These are phyloP conservation scores for Callipepla californica DNA, from an alignment of 2,113 vertebrate genomes.

Conservation along the genomic window DNA sequence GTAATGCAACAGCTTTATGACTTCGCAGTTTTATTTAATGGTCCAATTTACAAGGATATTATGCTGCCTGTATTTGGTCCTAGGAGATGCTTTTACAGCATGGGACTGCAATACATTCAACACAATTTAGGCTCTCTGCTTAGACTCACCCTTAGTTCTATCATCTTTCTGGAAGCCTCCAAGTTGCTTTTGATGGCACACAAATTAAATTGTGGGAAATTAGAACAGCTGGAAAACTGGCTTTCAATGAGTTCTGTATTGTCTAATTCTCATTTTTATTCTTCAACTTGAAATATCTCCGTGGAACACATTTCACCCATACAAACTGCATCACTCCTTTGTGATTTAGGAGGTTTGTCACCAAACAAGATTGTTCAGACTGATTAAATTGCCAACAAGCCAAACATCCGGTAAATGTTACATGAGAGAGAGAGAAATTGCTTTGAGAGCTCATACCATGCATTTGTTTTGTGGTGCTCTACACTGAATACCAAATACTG, in stretches of 20 bases:
- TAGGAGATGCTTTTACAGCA: conserved; percentile 67
- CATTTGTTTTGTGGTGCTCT: neutral
- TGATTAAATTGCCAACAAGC: conserved; percentile 71
- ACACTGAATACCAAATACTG: neutral
- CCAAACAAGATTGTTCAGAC: conserved; percentile 71
- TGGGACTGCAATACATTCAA: neutral
- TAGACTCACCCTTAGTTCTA: conserved; percentile 9
- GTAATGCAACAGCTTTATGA: conserved; percentile 75
- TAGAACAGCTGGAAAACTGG: conserved; percentile 54
- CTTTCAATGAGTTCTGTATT: conserved; percentile 48
- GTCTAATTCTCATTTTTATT: conserved; percentile 67
- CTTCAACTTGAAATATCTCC: conserved; percentile 56
- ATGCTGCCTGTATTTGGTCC: conserved; percentile 49
- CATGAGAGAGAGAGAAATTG: conserved; percentile 54
- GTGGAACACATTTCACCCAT: conserved; percentile 54
- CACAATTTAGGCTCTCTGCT: conserved; percentile 32
- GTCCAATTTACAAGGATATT: conserved; percentile 75
- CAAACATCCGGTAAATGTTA: conserved; percentile 61
- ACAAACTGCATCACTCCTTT: conserved; percentile 62
- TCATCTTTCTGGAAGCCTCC: conserved; percentile 51
- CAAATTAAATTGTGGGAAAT: conserved; percentile 65
- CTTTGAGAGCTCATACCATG: neutral
- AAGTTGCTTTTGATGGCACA: neutral
- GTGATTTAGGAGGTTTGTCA: conserved; percentile 73
- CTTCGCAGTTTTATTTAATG: conserved; percentile 78